These are phyloP conservation scores for Australoheros scitulus DNA, from an alignment of 2,113 vertebrate genomes.

Conservation along the genomic window DNA sequence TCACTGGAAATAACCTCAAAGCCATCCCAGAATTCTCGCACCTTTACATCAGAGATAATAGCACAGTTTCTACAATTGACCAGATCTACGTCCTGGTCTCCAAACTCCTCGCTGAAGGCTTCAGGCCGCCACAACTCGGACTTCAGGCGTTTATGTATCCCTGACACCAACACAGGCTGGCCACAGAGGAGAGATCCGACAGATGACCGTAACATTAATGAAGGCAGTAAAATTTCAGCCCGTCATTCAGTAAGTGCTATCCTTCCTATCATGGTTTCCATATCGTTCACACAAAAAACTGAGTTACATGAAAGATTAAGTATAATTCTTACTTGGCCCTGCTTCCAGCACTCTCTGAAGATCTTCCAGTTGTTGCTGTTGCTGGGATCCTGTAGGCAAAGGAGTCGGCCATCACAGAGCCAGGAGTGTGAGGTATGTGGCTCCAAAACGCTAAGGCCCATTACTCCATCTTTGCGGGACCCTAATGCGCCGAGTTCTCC, in stretches of 20 bases:
- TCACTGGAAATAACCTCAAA: slow-evolving; percentile 96
- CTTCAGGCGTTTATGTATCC: slow-evolving; percentile 95
- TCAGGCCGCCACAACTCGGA: slow-evolving; percentile 90
- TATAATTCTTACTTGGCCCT: slow-evolving; percentile 89
- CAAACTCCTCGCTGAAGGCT: slow-evolving; percentile 97
- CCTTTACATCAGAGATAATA: slow-evolving; percentile 98
- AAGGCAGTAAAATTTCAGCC: background rate
- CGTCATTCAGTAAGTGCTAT: background rate
- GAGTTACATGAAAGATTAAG: background rate
- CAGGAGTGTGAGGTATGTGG: slow-evolving; percentile 98
- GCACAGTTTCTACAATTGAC: slow-evolving; percentile 99
- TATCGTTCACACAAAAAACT: background rate
- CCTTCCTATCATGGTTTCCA: background rate
- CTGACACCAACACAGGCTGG: slow-evolving; percentile 97
- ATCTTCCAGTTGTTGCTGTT: slow-evolving; percentile 99
- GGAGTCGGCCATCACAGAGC: slow-evolving; percentile 96
- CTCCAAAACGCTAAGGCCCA: slow-evolving; percentile 96
- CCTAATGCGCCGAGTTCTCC: slow-evolving; percentile 85
- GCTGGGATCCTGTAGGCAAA: slow-evolving; percentile 97
- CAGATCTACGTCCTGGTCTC: slow-evolving; percentile 97
- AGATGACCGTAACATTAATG: background rate
- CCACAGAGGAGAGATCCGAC: slow-evolving; percentile 2
- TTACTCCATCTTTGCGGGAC: slow-evolving; percentile 88
- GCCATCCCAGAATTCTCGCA: slow-evolving; percentile 99
- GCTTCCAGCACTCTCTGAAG: slow-evolving; percentile 99